These are phyloP conservation scores for zebrafish (Danio rerio) DNA, from an alignment of 2,113 vertebrate genomes.

Conservation along the genomic window DNA sequence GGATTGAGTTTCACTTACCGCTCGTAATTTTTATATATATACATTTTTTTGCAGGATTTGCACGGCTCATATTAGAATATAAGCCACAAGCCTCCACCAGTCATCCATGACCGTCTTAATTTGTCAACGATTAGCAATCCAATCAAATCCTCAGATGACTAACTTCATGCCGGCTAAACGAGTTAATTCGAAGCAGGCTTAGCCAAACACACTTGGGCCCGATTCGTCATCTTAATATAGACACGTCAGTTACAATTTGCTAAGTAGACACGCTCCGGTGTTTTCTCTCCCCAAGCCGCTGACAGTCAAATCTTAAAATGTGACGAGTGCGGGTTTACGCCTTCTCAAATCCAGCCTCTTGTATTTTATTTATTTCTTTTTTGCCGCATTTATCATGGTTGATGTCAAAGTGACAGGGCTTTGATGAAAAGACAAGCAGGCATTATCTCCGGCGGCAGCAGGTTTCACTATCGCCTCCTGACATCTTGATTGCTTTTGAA, in stretches of 20 bases:
- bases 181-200: conserved; percentile 49
- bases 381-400: conserved; percentile 49
- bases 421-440: conserved; percentile 60
- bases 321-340: conserved; percentile 40
- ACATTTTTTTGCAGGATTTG: conserved; percentile 25
- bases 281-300: conserved; percentile 31
- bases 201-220: conserved; percentile 43
- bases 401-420: conserved; percentile 57
- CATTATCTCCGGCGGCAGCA: conserved; percentile 52
- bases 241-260: conserved; percentile 50
- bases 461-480: conserved; percentile 55
- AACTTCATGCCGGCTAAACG: conserved; percentile 41
- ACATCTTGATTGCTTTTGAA: conserved; percentile 64
- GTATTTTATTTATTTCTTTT: neutral
- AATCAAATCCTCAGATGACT: conserved; percentile 49
- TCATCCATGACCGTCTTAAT: conserved; percentile 44
- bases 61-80: conserved; percentile 44
- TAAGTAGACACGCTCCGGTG: conserved; percentile 44
- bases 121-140: conserved; percentile 51
- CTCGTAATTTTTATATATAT: neutral
- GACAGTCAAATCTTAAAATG: conserved; percentile 49
- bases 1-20: conserved; percentile 24
- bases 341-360: conserved; percentile 44
- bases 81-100: conserved; percentile 42
- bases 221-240: conserved; percentile 55